A percentile compares a stretch with the other conserved stretches of the same genome.
phyloP scores from a whole-genome alignment of 2,888 invertebrate species.

The Sabatieria punctata region DNA sequence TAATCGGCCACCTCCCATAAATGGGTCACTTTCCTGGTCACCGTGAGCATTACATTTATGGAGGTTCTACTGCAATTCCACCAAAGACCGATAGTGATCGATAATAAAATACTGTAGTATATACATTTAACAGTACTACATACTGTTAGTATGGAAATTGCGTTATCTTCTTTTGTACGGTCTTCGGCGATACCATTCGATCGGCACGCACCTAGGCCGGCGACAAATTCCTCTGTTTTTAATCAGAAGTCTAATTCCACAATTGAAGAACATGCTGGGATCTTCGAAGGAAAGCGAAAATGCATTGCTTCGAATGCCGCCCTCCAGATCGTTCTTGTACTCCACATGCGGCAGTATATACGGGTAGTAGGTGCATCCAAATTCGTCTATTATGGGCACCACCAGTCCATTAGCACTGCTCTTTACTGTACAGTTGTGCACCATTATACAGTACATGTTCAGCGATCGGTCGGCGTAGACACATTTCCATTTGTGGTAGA shows the following conservation, averaged over 20 bases:
- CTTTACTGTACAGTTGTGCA: constrained; percentile 22
- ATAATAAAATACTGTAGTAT: no score
- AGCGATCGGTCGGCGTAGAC: constrained; percentile 13
- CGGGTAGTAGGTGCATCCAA: constrained; percentile 26
- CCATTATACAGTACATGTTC: constrained; percentile 25
- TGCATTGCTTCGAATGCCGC: constrained; percentile 21
- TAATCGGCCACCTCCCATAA: no score
- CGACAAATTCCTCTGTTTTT: constrained; percentile 12
- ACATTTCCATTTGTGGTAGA: constrained; percentile 24
- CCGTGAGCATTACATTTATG: no score
- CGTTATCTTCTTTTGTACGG: no score
- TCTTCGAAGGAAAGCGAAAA: constrained; percentile 26
- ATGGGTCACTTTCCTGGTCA: no score
- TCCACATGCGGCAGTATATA: constrained; percentile 22
- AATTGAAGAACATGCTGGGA: constrained; percentile 25
- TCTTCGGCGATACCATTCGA: no score
- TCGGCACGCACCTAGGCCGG: constrained; percentile 1
- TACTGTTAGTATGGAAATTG: no score
- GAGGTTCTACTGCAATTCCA: no score
- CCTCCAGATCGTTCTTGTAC: constrained; percentile 18
- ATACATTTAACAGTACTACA: no score
- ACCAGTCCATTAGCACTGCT: constrained; percentile 1
- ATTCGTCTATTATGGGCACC: constrained; percentile 26
- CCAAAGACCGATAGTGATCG: no score
- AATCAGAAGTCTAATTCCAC: constrained; percentile 24